A percentile compares a stretch with the other conserved stretches of the same genome.
Evolutionary conservation across 2,113 vertebrate genomes (phyloP).

Genomic region (Bungarus multicinctus): DNA sequence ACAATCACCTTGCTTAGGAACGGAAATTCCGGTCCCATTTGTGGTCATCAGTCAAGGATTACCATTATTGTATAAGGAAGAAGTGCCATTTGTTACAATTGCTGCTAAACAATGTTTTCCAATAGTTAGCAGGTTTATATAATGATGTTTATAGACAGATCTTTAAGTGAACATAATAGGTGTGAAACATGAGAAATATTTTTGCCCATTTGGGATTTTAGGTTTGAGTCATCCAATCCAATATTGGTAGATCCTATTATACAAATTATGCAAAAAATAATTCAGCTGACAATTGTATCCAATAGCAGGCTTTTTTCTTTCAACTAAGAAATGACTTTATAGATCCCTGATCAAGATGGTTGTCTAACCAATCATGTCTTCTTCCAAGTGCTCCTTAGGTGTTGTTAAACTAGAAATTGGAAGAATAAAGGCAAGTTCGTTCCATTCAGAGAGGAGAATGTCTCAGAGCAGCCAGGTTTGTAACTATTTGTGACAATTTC

Average conservation of each 20-base stretch:
- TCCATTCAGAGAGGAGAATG: constrained; percentile 88
- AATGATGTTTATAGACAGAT: not conserved
- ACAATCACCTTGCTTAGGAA: not conserved
- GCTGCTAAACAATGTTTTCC: not conserved
- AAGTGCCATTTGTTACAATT: not conserved
- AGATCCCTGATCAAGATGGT: not conserved
- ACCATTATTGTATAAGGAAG: not conserved
- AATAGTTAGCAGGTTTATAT: not conserved
- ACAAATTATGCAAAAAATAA: not conserved
- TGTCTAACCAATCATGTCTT: constrained; percentile 4
- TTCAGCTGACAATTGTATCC: not conserved
- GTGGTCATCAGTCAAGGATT: not conserved
- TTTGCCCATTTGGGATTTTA: not conserved
- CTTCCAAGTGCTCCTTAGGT: constrained; percentile 85
- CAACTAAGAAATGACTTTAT: constrained; percentile 2
- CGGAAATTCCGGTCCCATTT: not conserved
- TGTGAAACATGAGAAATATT: fast-evolving
- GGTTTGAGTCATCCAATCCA: not conserved
- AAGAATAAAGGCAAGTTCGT: constrained; percentile 88
- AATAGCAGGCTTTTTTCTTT: not conserved
- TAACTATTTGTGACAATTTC: constrained; percentile 26
- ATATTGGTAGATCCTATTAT: not conserved
- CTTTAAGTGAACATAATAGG: not conserved
- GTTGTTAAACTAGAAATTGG: constrained; percentile 88
- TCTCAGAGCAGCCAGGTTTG: constrained; percentile 90